Conservation (phyloP, 2,113 vertebrate species). For the Vidua chalybeata region DNA sequence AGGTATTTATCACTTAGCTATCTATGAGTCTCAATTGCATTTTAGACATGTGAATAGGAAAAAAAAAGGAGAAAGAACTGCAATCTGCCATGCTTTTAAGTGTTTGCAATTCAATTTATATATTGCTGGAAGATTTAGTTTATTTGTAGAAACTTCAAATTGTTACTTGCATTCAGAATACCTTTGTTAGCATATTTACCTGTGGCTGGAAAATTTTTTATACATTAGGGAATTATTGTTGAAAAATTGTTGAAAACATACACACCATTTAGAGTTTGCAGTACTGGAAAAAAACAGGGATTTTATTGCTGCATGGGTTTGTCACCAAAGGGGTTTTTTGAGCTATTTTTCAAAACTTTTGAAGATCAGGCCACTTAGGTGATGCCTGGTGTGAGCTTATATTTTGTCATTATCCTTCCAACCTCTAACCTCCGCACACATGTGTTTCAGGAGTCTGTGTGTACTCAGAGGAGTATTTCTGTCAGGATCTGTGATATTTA, state of each 20-base stretch:
- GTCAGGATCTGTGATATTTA: too few species aligned
- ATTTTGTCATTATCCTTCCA: not conserved
- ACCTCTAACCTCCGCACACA: fast-evolving
- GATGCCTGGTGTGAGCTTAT: not conserved
- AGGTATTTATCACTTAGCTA: not conserved
- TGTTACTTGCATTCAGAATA: not conserved
- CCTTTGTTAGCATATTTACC: not conserved
- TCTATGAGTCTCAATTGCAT: not conserved
- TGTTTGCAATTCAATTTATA: not conserved
- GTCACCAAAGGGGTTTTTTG: not conserved
- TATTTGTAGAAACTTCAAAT: not conserved
- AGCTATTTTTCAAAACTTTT: not conserved
- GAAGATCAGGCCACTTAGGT: not conserved
- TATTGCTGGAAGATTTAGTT: not conserved
- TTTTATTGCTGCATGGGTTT: not conserved
- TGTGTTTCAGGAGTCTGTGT: not conserved
- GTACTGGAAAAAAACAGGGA: not conserved
- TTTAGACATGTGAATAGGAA: not conserved
- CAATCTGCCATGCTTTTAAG: not conserved
- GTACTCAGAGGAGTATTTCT: not conserved
- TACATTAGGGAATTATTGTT: not conserved
- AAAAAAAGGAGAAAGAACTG: not conserved
- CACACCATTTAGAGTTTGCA: not conserved
- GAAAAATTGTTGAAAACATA: not conserved
- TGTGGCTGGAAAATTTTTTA: not conserved